A percentile compares a stretch with the other conserved stretches of the same genome.
phyloP scores from a whole-genome alignment of 2,888 invertebrate genomes.

The Patella caerulea region DNA sequence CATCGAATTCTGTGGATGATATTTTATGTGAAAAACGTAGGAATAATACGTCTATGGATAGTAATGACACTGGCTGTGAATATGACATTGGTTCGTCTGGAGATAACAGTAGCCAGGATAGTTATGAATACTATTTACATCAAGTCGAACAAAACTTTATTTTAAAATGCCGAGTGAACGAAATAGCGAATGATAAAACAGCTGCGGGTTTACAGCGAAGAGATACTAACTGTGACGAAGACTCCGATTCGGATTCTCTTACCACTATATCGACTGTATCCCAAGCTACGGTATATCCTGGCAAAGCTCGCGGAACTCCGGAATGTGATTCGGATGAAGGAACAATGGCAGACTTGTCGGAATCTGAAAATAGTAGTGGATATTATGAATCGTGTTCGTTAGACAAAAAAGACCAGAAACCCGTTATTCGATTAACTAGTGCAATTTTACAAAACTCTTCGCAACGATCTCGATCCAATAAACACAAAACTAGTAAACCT shows the following conservation, averaged over 20 bases:
- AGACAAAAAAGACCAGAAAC: background rate
- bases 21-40: background rate
- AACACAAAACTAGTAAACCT: background rate
- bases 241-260: constrained; percentile 15
- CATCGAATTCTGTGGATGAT: background rate
- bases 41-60: constrained; percentile 27
- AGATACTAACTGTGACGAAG: background rate
- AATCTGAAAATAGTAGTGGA: constrained; percentile 36
- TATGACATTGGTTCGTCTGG: constrained; percentile 44
- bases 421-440: background rate
- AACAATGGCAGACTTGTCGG: constrained; percentile 32
- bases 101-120: constrained; percentile 33
- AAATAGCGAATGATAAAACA: constrained; percentile 16
- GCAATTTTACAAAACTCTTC: constrained; percentile 10
- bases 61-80: constrained; percentile 42
- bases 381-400: constrained; percentile 31
- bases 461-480: background rate
- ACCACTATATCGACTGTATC: background rate
- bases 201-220: background rate
- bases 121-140: constrained; percentile 38
- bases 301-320: background rate
- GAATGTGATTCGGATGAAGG: constrained; percentile 21
- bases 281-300: background rate
- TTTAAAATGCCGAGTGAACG: constrained; percentile 30
- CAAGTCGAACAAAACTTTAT: constrained; percentile 36